Evolutionary conservation across 2,888 invertebrate genomes (phyloP).

Genomic region (Choreutis nemorana): DNA sequence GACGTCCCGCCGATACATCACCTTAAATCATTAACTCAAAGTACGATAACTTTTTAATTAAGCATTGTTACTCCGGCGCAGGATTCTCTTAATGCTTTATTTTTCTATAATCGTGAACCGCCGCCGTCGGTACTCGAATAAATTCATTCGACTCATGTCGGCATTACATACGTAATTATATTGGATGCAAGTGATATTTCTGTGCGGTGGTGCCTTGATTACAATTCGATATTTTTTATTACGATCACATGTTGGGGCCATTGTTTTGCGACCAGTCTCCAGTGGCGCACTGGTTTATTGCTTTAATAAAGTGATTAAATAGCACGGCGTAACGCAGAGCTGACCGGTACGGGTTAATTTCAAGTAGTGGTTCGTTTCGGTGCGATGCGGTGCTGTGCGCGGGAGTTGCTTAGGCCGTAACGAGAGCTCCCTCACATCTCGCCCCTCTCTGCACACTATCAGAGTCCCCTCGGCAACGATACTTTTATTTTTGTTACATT

Average conservation of each 20-base stretch:
- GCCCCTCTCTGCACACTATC: constrained; percentile 5
- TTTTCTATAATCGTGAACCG: constrained; percentile 14
- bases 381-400: constrained; percentile 6
- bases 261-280: constrained; percentile 35
- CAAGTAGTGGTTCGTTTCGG: constrained; percentile 29
- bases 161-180: constrained; percentile 35
- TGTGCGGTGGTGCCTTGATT: constrained; percentile 23
- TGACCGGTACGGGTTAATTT: constrained; percentile 39
- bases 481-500: constrained; percentile 25
- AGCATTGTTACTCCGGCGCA: constrained; percentile 32
- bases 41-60: constrained; percentile 30
- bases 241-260: constrained; percentile 35
- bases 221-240: constrained; percentile 42
- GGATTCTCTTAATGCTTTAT: constrained; percentile 11
- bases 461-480: constrained; percentile 7
- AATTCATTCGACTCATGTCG: constrained; percentile 29
- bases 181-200: constrained; percentile 32
- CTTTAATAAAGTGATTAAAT: constrained; percentile 55
- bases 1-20: constrained; percentile 20
- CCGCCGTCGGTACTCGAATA: constrained; percentile 16
- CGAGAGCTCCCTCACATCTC: neutral
- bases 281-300: constrained; percentile 31
- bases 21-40: constrained; percentile 31
- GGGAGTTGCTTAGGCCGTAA: neutral
- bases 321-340: constrained; percentile 36